Base-by-base conservation (phyloP, 2,888 invertebrate species). In the Miltochrista miniata region DNA sequence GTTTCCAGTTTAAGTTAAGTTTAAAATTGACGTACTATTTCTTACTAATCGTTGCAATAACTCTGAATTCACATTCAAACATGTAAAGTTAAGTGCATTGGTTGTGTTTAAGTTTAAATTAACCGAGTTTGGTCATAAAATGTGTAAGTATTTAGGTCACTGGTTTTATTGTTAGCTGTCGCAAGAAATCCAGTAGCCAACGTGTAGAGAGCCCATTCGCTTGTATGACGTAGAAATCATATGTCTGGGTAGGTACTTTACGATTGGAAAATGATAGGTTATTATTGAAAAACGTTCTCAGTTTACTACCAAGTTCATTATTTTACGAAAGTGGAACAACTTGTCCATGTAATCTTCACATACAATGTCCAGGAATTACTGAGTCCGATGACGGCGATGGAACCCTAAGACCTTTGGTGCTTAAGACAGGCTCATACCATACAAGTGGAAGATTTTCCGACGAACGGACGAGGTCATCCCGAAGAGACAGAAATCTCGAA, bases 71-170 rank as follows among this genome's bases (percentile, higher is more conserved):
- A 45, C 37, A 62, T 34, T 48, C 38, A 35, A 40, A 45, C 48
- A 53, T 48, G 44, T 33, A 13, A 45, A 40, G 41, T 34, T 53
- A 50, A 55, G 40, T 54, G 37, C 49, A 48, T 44, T 59, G 41
- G 39, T 50, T 38, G 51, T 34, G 12, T 34, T 45, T 50, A 53
- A 54, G 62, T 61, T 56, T 64, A 64, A 64, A 68, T 70, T 65
- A 64, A 54, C 61, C 63, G 59, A 72, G 68, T 70, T 72, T 59
- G 74, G 70, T 76, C 77, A 79, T 81, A 83, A 82, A 81, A 76
- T 70, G 71, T 49, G 40, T 57, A 71, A 71, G 73, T 74, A 85
- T 83, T 76, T 77, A 65, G 81, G 81, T 59, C 80, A 79, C 48
- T 57, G 49, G 72, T 76, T 82, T 83, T 81, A 84, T 83, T 81